Percentiles rank a stretch among this genome's conserved stretches.
Evolutionary conservation across 2,797 vertebrate species (phyloP).

Genomic region (Pseudomugil gertrudae): DNA sequence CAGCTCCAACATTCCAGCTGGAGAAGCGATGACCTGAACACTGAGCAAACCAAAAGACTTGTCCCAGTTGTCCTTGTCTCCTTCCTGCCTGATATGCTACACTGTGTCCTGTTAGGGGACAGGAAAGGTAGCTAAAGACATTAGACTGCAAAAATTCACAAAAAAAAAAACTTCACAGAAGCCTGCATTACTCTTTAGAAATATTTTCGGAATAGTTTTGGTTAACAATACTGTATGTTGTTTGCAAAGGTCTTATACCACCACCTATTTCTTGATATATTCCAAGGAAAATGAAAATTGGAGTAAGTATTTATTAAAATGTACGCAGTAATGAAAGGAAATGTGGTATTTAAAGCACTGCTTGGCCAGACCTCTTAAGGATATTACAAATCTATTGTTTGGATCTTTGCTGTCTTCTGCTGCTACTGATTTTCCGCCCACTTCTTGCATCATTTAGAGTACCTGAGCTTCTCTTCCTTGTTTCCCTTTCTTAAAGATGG

Average conservation of each 20-base stretch:
- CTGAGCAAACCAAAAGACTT: slow-evolving; percentile 36
- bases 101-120: slow-evolving; percentile 24
- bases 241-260: not conserved
- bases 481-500: not conserved
- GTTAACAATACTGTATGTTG: not conserved
- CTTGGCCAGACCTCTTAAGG: no score
- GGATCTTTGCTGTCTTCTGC: not conserved
- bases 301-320: not conserved
- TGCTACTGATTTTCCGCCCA: not conserved
- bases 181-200: not conserved
- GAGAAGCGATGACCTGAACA: slow-evolving; percentile 67
- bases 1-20: slow-evolving; percentile 73
- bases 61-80: slow-evolving; percentile 71
- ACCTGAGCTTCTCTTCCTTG: no score
- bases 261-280: not conserved
- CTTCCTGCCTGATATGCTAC: slow-evolving; percentile 34
- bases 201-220: not conserved
- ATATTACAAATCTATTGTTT: not conserved
- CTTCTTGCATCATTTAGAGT: no score
- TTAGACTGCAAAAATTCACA: slow-evolving; percentile 7
- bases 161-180: slow-evolving; percentile 15
- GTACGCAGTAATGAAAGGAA: not conserved
- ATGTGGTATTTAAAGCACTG: not conserved
- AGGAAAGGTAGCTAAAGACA: slow-evolving; percentile 13
- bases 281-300: not conserved